A percentile compares a stretch with the other conserved stretches of the same genome.
Evolutionary conservation across 1,140 invertebrate genomes (phyloP).

Genomic region (Drosophila ironensis): DNA sequence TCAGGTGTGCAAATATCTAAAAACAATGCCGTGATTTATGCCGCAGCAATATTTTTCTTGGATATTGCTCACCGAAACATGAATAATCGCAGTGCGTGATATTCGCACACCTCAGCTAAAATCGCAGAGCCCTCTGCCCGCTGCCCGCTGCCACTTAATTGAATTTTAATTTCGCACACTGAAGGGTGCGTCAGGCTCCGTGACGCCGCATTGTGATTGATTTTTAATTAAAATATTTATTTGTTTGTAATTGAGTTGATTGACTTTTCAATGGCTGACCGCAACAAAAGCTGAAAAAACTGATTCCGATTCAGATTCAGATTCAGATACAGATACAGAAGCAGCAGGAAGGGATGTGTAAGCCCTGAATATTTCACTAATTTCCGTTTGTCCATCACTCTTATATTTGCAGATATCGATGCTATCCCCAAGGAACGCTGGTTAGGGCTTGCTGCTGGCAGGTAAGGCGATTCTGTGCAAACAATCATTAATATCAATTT

Average conservation of each 20-base stretch:
- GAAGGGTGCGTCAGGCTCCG: background rate
- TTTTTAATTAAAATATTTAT: conserved; percentile 81
- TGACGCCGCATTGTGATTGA: conserved; percentile 53
- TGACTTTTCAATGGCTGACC: conserved; percentile 53
- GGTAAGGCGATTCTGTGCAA: conserved; percentile 35
- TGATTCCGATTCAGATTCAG: too few relatives aligned
- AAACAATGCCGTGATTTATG: conserved; percentile 79
- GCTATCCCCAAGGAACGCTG: too few relatives aligned
- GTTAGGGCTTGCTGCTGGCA: background rate
- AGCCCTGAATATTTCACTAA: conserved; percentile 54
- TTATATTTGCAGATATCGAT: conserved; percentile 36
- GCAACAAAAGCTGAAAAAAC: conserved; percentile 16
- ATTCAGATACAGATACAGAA: too few relatives aligned
- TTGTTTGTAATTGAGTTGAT: conserved; percentile 73
- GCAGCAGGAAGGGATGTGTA: conserved; percentile 10
- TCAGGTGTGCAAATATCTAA: conserved; percentile 77
- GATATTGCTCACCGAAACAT: conserved; percentile 44
- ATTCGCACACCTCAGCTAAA: conserved; percentile 5
- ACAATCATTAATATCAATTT: conserved; percentile 76
- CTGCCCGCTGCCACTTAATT: conserved; percentile 28
- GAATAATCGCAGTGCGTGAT: conserved; percentile 35
- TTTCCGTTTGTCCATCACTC: conserved; percentile 39
- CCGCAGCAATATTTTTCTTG: conserved; percentile 26
- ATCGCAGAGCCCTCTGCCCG: too few relatives aligned
- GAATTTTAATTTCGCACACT: conserved; percentile 38